Conservation (phyloP, 1,140 invertebrate genomes). For the Leptinotarsa texana region DNA sequence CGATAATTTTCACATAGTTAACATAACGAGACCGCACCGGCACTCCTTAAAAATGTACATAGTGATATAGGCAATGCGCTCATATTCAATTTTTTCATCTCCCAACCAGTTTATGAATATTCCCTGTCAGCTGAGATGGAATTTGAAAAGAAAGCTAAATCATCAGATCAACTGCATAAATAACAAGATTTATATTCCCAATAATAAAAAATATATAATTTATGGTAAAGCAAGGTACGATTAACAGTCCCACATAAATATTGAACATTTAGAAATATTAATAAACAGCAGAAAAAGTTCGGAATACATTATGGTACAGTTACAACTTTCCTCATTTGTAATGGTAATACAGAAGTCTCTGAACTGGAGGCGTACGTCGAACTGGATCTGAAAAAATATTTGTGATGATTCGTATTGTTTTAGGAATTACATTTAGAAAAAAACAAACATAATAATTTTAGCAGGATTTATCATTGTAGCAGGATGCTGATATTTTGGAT, state of each 20-base stretch:
- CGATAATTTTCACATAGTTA: conserved; percentile 20
- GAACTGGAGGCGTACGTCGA: background rate
- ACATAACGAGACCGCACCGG: conserved; percentile 2
- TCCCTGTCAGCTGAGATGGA: conserved; percentile 22
- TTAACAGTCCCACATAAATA: conserved; percentile 25
- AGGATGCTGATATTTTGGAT: too few relatives aligned
- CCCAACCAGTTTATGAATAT: conserved; percentile 30
- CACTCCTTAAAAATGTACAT: conserved; percentile 23
- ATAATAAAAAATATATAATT: conserved; percentile 27
- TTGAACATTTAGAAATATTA: conserved; percentile 32
- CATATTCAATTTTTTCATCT: conserved; percentile 20
- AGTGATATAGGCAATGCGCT: conserved; percentile 17
- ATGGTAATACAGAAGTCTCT: background rate
- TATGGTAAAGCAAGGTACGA: conserved; percentile 28
- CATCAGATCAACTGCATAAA: conserved; percentile 22
- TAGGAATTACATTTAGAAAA: too few relatives aligned
- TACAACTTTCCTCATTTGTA: conserved; percentile 21
- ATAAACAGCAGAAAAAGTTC: conserved; percentile 25
- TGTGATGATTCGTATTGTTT: too few relatives aligned
- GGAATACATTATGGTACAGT: conserved; percentile 16
- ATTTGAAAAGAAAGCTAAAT: conserved; percentile 29
- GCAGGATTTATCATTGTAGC: too few relatives aligned
- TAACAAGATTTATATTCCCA: conserved; percentile 28
- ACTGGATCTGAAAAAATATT: background rate
- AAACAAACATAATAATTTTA: too few relatives aligned